Evolutionary conservation across 2,113 vertebrate genomes (phyloP).

Genomic region (Diadophis punctatus): DNA sequence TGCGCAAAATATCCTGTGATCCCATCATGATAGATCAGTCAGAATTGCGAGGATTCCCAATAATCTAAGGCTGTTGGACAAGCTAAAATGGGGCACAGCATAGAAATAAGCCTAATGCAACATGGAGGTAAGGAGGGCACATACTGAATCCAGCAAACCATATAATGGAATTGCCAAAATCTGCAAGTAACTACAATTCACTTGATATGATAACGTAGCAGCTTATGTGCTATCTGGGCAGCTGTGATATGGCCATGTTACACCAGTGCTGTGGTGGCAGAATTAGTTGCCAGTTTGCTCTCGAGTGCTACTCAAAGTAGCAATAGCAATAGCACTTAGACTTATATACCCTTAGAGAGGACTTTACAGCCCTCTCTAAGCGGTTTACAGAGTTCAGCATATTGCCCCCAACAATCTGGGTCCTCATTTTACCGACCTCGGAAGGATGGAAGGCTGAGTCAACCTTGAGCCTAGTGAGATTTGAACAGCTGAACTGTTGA

Average conservation of each 20-base stretch:
- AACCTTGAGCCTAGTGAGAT: too few species aligned
- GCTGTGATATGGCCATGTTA: neutral
- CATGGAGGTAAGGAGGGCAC: neutral
- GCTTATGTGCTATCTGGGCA: neutral
- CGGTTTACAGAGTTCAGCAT: too few species aligned
- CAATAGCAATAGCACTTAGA: too few species aligned
- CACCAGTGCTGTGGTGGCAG: neutral
- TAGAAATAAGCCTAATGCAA: neutral
- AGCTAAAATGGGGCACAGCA: neutral
- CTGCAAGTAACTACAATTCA: neutral
- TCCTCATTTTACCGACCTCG: too few species aligned
- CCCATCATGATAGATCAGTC: neutral
- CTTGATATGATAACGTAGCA: neutral
- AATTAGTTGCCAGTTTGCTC: neutral
- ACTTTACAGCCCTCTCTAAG: too few species aligned
- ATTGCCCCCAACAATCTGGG: too few species aligned
- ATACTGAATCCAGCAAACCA: neutral
- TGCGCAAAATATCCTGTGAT: neutral
- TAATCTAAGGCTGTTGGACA: neutral
- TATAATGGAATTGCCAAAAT: neutral
- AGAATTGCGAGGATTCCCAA: neutral
- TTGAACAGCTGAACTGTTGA: too few species aligned
- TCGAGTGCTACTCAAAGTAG: neutral
- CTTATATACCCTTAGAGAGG: too few species aligned
- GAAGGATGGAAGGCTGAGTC: too few species aligned